These are phyloP conservation scores for Calliopum simillimum DNA, from an alignment of 2,888 invertebrate genomes.

Conservation along the genomic window DNA sequence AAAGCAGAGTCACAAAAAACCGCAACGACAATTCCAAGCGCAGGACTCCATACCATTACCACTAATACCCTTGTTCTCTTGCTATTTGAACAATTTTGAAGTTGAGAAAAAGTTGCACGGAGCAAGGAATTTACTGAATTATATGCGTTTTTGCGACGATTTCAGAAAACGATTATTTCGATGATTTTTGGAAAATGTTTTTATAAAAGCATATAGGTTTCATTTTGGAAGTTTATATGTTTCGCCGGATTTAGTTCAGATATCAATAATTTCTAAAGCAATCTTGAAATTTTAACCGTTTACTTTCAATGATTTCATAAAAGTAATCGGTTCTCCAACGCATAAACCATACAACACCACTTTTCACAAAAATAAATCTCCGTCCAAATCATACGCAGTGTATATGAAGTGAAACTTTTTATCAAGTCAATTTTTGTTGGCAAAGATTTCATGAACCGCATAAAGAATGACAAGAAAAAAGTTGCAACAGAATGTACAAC, in stretches of 20 bases:
- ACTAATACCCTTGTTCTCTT: no score
- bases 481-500: background rate
- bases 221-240: no score
- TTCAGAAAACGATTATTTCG: no score
- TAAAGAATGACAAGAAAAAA: conserved; percentile 25
- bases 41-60: no score
- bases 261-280: no score
- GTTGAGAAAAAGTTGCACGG: conserved; percentile 4
- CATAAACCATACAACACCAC: background rate
- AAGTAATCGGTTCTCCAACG: no score
- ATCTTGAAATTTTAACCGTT: no score
- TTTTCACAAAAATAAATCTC: background rate
- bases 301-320: no score
- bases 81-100: background rate
- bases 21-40: background rate
- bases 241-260: no score
- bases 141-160: no score
- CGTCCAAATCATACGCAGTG: background rate
- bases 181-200: no score
- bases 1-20: conserved; percentile 46
- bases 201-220: no score
- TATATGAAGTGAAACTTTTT: conserved; percentile 34
- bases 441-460: conserved; percentile 29
- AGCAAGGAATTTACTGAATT: background rate
- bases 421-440: conserved; percentile 35